Conservation (phyloP, 92 coral and sea anemone species). For the Phenganax marumi region DNA sequence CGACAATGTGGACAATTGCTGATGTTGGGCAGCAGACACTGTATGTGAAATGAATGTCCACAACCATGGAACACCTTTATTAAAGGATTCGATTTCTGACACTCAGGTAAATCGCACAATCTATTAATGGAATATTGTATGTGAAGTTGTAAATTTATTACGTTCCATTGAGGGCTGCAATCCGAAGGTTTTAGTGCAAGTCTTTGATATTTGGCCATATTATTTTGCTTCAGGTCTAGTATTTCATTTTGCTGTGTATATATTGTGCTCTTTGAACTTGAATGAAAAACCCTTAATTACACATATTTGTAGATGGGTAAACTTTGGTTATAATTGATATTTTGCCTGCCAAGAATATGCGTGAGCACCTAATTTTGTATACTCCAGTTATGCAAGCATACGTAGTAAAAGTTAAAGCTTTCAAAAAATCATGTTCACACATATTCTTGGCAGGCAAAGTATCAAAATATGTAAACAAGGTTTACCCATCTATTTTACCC, state of each 20-base stretch:
- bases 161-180: neutral
- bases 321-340: no score
- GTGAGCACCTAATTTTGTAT: no score
- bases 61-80: neutral
- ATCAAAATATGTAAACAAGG: no score
- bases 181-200: neutral
- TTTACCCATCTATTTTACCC: neutral
- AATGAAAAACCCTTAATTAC: no score
- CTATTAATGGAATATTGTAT: neutral
- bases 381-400: no score
- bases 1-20: neutral
- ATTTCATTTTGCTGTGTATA: neutral
- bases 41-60: constrained; percentile 3
- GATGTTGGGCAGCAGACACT: neutral
- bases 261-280: neutral
- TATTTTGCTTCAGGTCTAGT: neutral
- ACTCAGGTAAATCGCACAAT: constrained; percentile 11
- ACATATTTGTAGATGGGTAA: no score
- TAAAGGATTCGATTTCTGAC: neutral
- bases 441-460: no score
- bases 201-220: neutral
- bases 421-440: neutral
- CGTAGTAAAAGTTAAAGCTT: no score
- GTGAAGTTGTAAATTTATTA: neutral
- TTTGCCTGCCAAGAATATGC: no score